Base-by-base conservation (phyloP, 2,113 vertebrate species). In the Clarias magur region DNA sequence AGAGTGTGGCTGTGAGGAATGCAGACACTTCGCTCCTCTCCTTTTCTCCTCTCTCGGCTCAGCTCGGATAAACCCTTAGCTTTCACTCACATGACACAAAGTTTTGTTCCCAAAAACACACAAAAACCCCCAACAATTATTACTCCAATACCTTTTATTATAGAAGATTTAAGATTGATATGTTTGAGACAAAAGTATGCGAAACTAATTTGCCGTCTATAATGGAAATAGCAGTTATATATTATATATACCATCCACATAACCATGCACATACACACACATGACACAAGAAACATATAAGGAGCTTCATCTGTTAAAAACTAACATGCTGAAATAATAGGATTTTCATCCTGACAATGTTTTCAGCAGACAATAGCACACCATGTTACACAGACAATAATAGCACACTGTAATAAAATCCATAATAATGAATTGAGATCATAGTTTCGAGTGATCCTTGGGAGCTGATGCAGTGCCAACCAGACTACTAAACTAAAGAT, bases 1-100 rank as follows among this genome's bases (percentile, higher is more conserved):
- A 88, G 68, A 76, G 70, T 2, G 57, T 54, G 84, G 57, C 82
- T 84, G 84, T 89, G 30, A 89, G 88, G 90, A 91, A 91, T 91
- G 88, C 79, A 89, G 84, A 91, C 88, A 78, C 76, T 42, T 38
- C 48, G 4, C 70, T 82, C 86, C 38, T 63, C 86, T 82, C 54
- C 34, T 62, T 19, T 57, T 27, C 7, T n/a, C n/a, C 16, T 17
- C 76, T 80, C 56, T 80, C n/a, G 3, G 9, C 25, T 21, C 27
- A 38, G 56, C 63, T 57, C 68, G 62, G 62, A 75, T 67, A 56
- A 79, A 76, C n/a, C n/a, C 19, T 56, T 56, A 57, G 60, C 54
- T 48, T 48, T 48, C 48, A 3, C 56, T 80, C 3, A 34, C 16
- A 59, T 11, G 54, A 53, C 42, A 4, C 4, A 25, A 12, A 23